Evolutionary conservation across 1,140 invertebrate genomes (phyloP).

Genomic region (Neodiprion lecontei): DNA sequence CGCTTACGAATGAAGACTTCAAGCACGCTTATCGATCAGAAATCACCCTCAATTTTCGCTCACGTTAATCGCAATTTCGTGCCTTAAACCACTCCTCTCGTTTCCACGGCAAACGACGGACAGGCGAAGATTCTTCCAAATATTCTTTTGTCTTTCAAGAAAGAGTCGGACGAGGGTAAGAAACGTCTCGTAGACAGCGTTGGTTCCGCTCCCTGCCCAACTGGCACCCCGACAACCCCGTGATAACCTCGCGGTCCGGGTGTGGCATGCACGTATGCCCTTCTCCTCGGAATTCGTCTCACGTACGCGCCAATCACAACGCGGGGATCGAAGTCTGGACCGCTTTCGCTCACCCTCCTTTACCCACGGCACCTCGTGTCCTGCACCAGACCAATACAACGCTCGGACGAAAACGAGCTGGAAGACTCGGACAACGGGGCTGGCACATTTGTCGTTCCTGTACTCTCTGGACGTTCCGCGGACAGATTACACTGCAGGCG

Average conservation of each 20-base stretch:
- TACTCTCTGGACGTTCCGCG: slow-evolving; percentile 25
- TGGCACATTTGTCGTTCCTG: slow-evolving; percentile 25
- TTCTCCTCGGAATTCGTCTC: slow-evolving; percentile 43
- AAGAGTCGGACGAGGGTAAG: not conserved
- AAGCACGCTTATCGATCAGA: not conserved
- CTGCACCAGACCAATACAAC: slow-evolving; percentile 40
- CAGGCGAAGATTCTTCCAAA: no score
- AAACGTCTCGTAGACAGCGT: not conserved
- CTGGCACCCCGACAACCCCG: not conserved
- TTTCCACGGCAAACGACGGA: no score
- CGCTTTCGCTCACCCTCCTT: slow-evolving; percentile 18
- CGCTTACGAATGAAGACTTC: not conserved
- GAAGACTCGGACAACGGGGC: slow-evolving; percentile 29
- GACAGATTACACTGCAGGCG: slow-evolving; percentile 33
- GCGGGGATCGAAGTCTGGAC: slow-evolving; percentile 44
- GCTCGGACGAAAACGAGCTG: slow-evolving; percentile 15
- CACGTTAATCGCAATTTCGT: no score
- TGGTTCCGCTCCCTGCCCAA: no score
- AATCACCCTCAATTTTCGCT: no score
- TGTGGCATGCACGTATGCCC: slow-evolving; percentile 47
- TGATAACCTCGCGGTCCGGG: slow-evolving; percentile 15
- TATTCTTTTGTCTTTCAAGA: no score
- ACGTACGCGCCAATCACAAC: slow-evolving; percentile 53
- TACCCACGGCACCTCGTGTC: slow-evolving; percentile 31
- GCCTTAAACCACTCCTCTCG: no score